These are phyloP conservation scores for Cercopithecus diana DNA, from an alignment of 2,797 vertebrate species.

Conservation along the genomic window DNA sequence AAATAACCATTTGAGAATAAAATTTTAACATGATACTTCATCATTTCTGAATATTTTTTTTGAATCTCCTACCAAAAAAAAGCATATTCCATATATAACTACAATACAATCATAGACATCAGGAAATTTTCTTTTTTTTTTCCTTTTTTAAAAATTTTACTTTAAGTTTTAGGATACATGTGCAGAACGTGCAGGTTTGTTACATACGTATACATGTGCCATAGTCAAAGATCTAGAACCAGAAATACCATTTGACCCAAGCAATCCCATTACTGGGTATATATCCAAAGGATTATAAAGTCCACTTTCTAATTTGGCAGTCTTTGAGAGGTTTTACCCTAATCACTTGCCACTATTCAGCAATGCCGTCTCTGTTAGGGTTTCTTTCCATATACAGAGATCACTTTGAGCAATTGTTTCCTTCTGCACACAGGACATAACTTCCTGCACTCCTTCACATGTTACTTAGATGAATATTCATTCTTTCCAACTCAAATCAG, in stretches of 20 bases:
- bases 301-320: neutral
- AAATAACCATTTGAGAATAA: neutral
- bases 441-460: neutral
- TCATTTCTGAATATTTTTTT: neutral
- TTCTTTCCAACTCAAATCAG: constrained; percentile 40
- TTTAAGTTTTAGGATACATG: neutral
- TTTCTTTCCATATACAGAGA: neutral
- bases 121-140: neutral
- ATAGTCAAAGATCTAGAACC: neutral
- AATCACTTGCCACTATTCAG: neutral
- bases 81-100: neutral
- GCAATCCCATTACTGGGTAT: neutral
- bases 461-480: constrained; percentile 52
- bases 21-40: neutral
- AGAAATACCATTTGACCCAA: neutral
- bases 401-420: neutral
- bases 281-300: neutral
- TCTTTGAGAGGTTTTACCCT: neutral
- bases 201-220: neutral
- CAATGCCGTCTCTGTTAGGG: neutral
- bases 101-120: neutral
- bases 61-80: neutral
- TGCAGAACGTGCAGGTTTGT: neutral
- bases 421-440: neutral
- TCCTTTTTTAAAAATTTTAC: neutral